These are phyloP conservation scores for Spermophilus dauricus DNA, from an alignment of 2,113 vertebrate genomes.

Conservation along the genomic window DNA sequence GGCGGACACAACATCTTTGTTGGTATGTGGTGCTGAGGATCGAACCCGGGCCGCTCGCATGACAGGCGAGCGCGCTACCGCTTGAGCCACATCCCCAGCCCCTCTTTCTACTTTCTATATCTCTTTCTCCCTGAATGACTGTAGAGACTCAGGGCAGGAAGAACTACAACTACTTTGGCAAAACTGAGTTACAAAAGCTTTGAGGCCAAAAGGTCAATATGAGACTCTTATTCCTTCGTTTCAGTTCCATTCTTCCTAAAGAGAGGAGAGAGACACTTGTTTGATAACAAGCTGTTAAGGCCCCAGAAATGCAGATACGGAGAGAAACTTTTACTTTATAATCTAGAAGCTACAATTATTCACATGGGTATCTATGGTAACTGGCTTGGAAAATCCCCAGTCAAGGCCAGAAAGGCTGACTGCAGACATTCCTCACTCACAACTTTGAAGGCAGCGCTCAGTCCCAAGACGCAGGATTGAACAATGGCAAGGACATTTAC, in stretches of 20 bases:
- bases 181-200: conserved; percentile 16
- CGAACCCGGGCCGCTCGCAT: too few species aligned
- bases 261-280: conserved; percentile 31
- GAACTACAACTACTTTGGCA: neutral
- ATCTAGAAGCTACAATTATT: conserved; percentile 25
- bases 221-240: conserved; percentile 7
- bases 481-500: neutral
- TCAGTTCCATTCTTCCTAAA: neutral
- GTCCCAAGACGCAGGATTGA: neutral
- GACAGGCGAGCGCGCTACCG: too few species aligned
- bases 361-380: conserved; percentile 23
- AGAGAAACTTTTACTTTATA: conserved; percentile 25
- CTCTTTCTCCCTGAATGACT: neutral
- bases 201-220: neutral
- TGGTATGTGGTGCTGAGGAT: too few species aligned
- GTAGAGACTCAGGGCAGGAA: neutral
- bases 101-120: neutral
- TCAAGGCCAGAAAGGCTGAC: conserved; percentile 28
- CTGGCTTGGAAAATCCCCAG: neutral
- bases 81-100: too few species aligned
- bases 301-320: neutral
- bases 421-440: neutral
- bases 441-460: neutral
- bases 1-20: too few species aligned
- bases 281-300: neutral